Conservation (phyloP, 2,888 invertebrate species). For the Phytoseiulus persimilis region DNA sequence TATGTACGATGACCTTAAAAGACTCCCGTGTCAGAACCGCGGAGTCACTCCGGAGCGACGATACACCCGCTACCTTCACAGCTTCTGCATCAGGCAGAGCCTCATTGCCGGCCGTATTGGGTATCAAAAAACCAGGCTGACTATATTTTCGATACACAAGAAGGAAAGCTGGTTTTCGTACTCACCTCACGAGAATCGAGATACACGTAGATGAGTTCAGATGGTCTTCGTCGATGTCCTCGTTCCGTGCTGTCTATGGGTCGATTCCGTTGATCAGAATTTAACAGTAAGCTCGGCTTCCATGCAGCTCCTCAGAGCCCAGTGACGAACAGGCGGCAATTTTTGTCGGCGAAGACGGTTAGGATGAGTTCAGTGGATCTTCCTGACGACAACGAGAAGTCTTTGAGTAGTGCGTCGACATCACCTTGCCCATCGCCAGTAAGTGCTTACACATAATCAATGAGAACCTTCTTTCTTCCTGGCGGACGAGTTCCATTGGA, state of each 20-base stretch:
- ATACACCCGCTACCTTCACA: background rate
- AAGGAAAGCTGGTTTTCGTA: background rate
- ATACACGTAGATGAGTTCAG: background rate
- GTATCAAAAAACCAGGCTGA: background rate
- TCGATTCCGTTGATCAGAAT: background rate
- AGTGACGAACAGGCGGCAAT: conserved; percentile 63
- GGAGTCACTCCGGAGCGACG: background rate
- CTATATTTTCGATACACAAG: background rate
- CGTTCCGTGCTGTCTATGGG: background rate
- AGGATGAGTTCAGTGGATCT: conserved; percentile 88
- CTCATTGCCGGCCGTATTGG: background rate
- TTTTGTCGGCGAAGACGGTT: conserved; percentile 67
- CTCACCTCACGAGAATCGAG: background rate
- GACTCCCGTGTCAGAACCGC: background rate
- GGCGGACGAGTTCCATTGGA: no score
- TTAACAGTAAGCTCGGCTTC: background rate
- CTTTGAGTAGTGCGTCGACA: conserved; percentile 79
- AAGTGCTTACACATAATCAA: conserved; percentile 47
- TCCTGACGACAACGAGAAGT: conserved; percentile 81
- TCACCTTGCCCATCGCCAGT: conserved; percentile 85
- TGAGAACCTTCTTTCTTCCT: no score
- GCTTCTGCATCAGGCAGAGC: background rate
- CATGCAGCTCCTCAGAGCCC: conserved; percentile 78
- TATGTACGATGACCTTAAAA: background rate
- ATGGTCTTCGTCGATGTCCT: background rate